Percentiles rank a stretch among this genome's conserved stretches.
phyloP scores from a whole-genome alignment of 2,797 vertebrate genomes.

The Otolemur crassicaudatus region DNA sequence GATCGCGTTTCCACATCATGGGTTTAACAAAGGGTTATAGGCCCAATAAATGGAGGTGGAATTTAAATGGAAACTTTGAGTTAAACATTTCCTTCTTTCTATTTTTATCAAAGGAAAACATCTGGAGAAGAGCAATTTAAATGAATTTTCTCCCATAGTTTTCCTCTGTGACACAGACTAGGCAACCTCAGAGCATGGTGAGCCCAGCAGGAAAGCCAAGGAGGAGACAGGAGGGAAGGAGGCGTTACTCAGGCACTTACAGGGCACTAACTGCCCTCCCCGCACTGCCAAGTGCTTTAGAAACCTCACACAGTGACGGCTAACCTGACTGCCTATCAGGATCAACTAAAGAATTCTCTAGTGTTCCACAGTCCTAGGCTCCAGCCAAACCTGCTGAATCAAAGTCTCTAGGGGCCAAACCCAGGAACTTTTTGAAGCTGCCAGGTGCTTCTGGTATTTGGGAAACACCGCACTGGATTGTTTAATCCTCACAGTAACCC shows the following conservation, averaged over 20 bases:
- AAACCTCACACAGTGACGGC: too few relatives aligned
- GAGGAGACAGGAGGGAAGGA: rapidly evolving
- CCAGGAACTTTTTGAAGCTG: too few relatives aligned
- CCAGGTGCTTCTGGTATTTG: background rate
- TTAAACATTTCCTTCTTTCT: background rate
- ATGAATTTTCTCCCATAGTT: background rate
- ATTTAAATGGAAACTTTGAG: background rate
- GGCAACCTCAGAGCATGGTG: rapidly evolving
- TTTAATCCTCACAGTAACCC: background rate
- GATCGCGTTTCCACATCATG: rapidly evolving
- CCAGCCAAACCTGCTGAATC: background rate
- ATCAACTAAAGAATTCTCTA: background rate
- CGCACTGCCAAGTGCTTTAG: rapidly evolving
- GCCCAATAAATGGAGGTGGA: too few relatives aligned
- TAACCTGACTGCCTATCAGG: background rate
- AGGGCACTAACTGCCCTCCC: rapidly evolving
- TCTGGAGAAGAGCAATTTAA: background rate
- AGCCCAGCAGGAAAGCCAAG: rapidly evolving
- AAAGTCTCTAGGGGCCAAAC: background rate
- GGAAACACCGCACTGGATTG: rapidly evolving
- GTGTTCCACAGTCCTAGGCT: rapidly evolving
- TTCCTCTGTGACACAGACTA: background rate
- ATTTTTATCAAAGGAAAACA: background rate
- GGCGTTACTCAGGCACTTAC: rapidly evolving
- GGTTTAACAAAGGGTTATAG: background rate